A percentile compares a stretch with the other conserved stretches of the same genome.
Conservation (phyloP, 2,797 vertebrate species). For the Hoplostethus atlanticus region DNA sequence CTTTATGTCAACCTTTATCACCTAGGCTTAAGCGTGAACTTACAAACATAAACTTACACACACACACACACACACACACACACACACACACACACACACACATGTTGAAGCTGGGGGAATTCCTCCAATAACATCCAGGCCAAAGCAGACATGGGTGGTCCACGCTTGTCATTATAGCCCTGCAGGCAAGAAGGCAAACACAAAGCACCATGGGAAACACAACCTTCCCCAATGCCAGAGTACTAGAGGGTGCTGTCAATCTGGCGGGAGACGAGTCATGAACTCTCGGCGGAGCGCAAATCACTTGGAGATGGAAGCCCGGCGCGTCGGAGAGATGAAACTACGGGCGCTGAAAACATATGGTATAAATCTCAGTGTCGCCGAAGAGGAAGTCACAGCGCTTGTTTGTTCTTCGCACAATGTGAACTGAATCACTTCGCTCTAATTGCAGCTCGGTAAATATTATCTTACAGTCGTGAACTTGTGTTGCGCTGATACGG, state of each 20-base stretch:
- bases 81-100: conserved; percentile 4
- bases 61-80: conserved; percentile 19
- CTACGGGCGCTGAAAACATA: conserved; percentile 26
- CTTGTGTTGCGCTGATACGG: conserved; percentile 22
- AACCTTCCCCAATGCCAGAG: conserved; percentile 56
- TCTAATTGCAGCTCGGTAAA: conserved; percentile 54
- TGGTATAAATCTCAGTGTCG: conserved; percentile 48
- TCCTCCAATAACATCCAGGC: conserved; percentile 70
- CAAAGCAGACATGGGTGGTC: conserved; percentile 84
- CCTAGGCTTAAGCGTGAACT: conserved; percentile 42
- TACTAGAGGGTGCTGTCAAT: conserved; percentile 60
- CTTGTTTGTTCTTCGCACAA: conserved; percentile 49
- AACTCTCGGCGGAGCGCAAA: conserved; percentile 54
- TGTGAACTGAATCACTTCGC: conserved; percentile 21
- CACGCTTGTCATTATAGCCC: conserved; percentile 79
- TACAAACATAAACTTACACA: conserved; percentile 58
- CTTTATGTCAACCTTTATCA: conserved; percentile 44
- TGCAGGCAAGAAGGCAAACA: conserved; percentile 75
- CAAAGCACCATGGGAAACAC: conserved; percentile 76
- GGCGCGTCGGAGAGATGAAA: conserved; percentile 23
- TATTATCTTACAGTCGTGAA: conserved; percentile 48
- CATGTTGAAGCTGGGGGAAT: conserved; percentile 60
- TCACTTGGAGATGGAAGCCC: conserved; percentile 37
- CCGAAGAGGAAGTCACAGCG: conserved; percentile 47
- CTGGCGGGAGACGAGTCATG: conserved; percentile 49